phyloP scores from a whole-genome alignment of 2,888 invertebrate species.

The Tetrapedia diversipes region DNA sequence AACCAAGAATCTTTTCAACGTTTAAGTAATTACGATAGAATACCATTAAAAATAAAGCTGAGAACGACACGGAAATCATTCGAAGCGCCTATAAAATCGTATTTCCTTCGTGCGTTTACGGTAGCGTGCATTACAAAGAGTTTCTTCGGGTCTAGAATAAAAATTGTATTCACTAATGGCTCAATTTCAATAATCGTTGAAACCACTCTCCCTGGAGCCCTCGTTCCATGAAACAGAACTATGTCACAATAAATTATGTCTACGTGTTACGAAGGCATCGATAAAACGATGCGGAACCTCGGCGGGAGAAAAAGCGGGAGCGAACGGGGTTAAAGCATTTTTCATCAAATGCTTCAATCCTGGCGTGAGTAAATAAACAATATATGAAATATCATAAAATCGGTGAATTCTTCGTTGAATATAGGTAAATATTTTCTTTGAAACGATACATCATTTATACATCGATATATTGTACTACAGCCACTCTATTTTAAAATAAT shows the following conservation, averaged over 20 bases:
- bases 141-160: background rate
- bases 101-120: background rate
- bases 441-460: background rate
- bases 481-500: too few species aligned
- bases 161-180: conserved; percentile 7
- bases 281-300: conserved; percentile 27
- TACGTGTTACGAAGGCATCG: conserved; percentile 20
- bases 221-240: conserved; percentile 23
- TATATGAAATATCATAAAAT: background rate
- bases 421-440: background rate
- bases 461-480: too few species aligned
- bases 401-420: background rate
- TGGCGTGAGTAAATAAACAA: conserved; percentile 6
- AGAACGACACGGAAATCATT: background rate
- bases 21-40: background rate
- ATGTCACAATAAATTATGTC: conserved; percentile 41
- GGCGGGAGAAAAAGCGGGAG: background rate
- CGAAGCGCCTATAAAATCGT: background rate
- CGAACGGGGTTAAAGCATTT: conserved; percentile 23
- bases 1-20: background rate
- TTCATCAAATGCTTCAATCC: conserved; percentile 8
- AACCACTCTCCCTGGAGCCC: background rate
- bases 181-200: conserved; percentile 33
- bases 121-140: background rate
- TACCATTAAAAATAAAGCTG: background rate